A percentile compares a stretch with the other conserved stretches of the same genome.
Conservation (phyloP, 1,140 invertebrate species). For the Ptiloglossa arizonensis region DNA sequence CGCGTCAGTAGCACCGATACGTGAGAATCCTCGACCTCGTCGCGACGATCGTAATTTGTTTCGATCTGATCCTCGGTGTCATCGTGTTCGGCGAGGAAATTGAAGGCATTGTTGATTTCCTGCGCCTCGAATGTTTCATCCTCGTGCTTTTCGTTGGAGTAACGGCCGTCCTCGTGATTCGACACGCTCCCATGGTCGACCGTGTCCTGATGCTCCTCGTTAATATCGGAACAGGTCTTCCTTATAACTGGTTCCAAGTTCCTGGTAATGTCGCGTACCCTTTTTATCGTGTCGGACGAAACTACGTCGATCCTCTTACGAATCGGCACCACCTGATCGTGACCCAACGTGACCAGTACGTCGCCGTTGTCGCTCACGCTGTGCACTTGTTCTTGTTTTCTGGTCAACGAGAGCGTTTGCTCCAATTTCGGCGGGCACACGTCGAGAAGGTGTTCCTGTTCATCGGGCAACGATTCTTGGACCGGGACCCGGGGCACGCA, state of each 20-base stretch:
- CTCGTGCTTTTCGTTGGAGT: conserved; percentile 35
- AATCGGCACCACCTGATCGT: conserved; percentile 77
- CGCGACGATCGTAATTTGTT: conserved; percentile 2
- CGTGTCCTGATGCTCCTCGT: conserved; percentile 49
- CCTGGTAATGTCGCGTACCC: conserved; percentile 77
- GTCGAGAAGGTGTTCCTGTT: conserved; percentile 78
- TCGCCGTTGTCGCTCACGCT: conserved; percentile 61
- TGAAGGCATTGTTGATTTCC: conserved; percentile 76
- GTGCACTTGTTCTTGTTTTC: conserved; percentile 58
- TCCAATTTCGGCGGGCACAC: conserved; percentile 78
- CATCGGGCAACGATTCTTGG: conserved; percentile 67
- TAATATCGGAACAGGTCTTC: conserved; percentile 40
- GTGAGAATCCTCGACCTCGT: conserved; percentile 28
- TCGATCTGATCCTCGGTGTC: conserved; percentile 66
- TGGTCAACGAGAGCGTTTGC: conserved; percentile 75
- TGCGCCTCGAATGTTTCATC: conserved; percentile 70
- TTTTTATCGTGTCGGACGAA: conserved; percentile 78
- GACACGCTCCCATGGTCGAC: conserved; percentile 39
- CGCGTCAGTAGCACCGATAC: not conserved
- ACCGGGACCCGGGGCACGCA: conserved; percentile 61
- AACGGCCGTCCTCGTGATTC: not conserved
- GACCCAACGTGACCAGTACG: conserved; percentile 76
- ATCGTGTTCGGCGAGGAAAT: conserved; percentile 75
- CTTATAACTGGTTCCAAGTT: conserved; percentile 77
- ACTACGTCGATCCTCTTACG: conserved; percentile 78